Conservation (phyloP, 2,113 vertebrate species). For the Neolamprologus ventralis region DNA sequence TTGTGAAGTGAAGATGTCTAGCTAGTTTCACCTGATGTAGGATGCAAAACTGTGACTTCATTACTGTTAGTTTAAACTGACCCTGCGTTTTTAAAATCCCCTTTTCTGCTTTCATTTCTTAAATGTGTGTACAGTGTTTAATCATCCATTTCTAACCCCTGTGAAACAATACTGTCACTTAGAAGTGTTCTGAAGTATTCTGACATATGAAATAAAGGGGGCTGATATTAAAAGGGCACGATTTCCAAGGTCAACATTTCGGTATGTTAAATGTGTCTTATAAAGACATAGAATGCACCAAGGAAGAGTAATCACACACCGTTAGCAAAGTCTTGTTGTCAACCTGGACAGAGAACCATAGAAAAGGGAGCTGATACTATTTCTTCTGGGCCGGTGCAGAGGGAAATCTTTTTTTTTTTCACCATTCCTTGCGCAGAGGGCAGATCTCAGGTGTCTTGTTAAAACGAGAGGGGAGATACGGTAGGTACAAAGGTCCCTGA, state of each 20-base stretch:
- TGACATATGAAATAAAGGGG: neutral
- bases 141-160: neutral
- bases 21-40: neutral
- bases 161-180: neutral
- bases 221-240: neutral
- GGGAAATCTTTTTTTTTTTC: neutral
- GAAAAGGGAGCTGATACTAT: neutral
- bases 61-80: neutral
- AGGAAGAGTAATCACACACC: neutral
- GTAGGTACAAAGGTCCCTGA: neutral
- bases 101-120: neutral
- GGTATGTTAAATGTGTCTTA: neutral
- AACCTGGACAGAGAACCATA: neutral
- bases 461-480: neutral
- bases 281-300: neutral
- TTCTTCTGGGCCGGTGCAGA: neutral
- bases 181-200: neutral
- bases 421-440: neutral
- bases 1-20: neutral
- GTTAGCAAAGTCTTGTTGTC: neutral
- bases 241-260: neutral
- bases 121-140: neutral
- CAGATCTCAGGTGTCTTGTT: neutral
- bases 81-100: neutral
- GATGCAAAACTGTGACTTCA: neutral